Percentiles rank a stretch among this genome's conserved stretches.
These are phyloP conservation scores for Tyrophagus putrescentiae DNA, from an alignment of 1,140 invertebrate species.

Conservation along the genomic window DNA sequence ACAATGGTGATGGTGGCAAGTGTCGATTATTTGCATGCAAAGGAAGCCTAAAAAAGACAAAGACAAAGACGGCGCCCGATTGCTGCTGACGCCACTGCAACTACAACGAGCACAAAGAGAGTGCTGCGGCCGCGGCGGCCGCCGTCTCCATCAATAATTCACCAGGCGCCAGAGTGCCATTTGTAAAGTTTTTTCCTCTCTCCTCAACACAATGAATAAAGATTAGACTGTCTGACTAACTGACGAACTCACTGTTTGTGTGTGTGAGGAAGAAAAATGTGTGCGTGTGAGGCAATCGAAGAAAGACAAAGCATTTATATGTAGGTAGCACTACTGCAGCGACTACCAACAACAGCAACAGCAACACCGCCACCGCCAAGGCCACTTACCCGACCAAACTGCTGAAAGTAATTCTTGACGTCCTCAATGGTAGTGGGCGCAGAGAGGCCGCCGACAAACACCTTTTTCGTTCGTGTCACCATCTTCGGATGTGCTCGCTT, in stretches of 20 bases:
- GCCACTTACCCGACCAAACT: conserved; percentile 92
- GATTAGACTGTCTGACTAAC: no score
- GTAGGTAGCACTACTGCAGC: no score
- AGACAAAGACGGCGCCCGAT: no score
- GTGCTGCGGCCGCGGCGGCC: neutral
- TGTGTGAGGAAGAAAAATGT: conserved; percentile 7
- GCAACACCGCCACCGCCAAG: no score
- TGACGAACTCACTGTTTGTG: no score
- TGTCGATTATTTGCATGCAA: conserved; percentile 20
- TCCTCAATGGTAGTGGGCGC: conserved; percentile 97
- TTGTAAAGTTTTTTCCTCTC: conserved; percentile 16
- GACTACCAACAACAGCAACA: no score
- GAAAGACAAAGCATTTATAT: no score
- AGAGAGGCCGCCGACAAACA: conserved; percentile 98
- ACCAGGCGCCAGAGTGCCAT: neutral
- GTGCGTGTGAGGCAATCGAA: conserved; percentile 17
- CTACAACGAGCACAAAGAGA: no score
- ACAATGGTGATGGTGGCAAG: conserved; percentile 20
- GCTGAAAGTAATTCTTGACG: conserved; percentile 98
- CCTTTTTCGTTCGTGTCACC: conserved; percentile 99
- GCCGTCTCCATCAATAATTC: conserved; percentile 5
- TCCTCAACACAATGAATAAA: no score
- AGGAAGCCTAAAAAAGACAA: no score
- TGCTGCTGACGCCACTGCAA: no score
- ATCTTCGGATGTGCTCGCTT: conserved; percentile 98